phyloP scores from a whole-genome alignment of 2,797 vertebrate genomes.

The Schizopygopsis malacanthus region DNA sequence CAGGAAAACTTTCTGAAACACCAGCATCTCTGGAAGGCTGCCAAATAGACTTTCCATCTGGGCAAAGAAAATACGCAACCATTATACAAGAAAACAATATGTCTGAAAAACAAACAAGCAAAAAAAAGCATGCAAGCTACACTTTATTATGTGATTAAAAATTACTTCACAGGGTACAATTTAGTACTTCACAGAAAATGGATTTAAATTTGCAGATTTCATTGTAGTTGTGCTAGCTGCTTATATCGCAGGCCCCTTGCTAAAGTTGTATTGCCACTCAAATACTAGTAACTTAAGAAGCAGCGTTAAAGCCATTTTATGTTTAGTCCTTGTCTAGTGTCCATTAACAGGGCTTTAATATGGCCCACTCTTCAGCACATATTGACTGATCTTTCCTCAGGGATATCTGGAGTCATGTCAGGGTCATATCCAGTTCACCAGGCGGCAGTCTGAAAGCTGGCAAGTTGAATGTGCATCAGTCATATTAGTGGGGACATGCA shows the following conservation, averaged over 20 bases:
- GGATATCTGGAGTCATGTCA: constrained; percentile 50
- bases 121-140: background rate
- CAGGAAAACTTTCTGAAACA: constrained; percentile 96
- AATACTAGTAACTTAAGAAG: constrained; percentile 31
- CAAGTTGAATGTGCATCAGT: constrained; percentile 38
- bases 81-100: background rate
- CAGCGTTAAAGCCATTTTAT: constrained; percentile 30
- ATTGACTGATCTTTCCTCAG: constrained; percentile 66
- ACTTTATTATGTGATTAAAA: background rate
- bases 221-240: background rate
- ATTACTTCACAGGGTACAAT: too few relatives aligned
- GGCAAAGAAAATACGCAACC: background rate
- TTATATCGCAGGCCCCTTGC: background rate
- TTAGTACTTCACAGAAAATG: background rate
- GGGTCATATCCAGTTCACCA: constrained; percentile 62
- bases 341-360: constrained; percentile 75
- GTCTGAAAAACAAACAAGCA: background rate
- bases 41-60: constrained; percentile 98
- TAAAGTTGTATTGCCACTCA: constrained; percentile 18
- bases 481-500: background rate
- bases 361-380: constrained; percentile 62
- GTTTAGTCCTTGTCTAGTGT: constrained; percentile 58
- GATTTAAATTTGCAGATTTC: constrained; percentile 6
- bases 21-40: constrained; percentile 95
- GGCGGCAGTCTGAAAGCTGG: constrained; percentile 38